phyloP scores from a whole-genome alignment of 2,888 invertebrate genomes.

The Clostera curtula region DNA sequence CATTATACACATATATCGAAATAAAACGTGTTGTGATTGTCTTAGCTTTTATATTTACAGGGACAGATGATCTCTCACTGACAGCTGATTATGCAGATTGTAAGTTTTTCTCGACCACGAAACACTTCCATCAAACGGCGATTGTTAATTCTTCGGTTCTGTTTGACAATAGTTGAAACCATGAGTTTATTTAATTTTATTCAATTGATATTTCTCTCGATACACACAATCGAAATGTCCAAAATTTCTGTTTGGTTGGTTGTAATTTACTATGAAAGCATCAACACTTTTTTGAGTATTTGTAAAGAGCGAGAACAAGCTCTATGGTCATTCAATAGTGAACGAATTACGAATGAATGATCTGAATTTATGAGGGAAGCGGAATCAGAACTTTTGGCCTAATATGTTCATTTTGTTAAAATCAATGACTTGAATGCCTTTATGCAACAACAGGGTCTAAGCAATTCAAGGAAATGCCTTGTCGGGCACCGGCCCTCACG shows the following conservation, averaged over 20 bases:
- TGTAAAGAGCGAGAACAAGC: slow-evolving; percentile 46
- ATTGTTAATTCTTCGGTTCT: slow-evolving; percentile 45
- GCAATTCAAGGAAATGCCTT: too few species aligned
- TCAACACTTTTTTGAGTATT: slow-evolving; percentile 74
- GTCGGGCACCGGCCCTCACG: too few species aligned
- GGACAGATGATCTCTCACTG: slow-evolving; percentile 75
- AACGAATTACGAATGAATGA: too few species aligned
- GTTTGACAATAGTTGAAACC: slow-evolving; percentile 38
- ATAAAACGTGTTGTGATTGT: slow-evolving; percentile 64
- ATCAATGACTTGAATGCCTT: too few species aligned
- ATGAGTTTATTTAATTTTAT: slow-evolving; percentile 43
- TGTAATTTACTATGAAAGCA: slow-evolving; percentile 74
- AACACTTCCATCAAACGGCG: slow-evolving; percentile 63
- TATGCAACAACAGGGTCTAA: too few species aligned
- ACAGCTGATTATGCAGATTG: slow-evolving; percentile 76
- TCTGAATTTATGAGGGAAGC: too few species aligned
- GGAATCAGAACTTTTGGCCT: too few species aligned
- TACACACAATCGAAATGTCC: slow-evolving; percentile 61
- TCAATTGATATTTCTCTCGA: slow-evolving; percentile 57
- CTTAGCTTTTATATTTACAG: slow-evolving; percentile 73
- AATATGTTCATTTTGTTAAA: too few species aligned
- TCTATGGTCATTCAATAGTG: slow-evolving; percentile 55
- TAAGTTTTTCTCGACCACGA: slow-evolving; percentile 69
- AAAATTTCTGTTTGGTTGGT: slow-evolving; percentile 70
- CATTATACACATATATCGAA: slow-evolving; percentile 49